A percentile compares a stretch with the other conserved stretches of the same genome.
Conservation (phyloP, 2,113 vertebrate genomes). For the Podocnemis expansa region DNA sequence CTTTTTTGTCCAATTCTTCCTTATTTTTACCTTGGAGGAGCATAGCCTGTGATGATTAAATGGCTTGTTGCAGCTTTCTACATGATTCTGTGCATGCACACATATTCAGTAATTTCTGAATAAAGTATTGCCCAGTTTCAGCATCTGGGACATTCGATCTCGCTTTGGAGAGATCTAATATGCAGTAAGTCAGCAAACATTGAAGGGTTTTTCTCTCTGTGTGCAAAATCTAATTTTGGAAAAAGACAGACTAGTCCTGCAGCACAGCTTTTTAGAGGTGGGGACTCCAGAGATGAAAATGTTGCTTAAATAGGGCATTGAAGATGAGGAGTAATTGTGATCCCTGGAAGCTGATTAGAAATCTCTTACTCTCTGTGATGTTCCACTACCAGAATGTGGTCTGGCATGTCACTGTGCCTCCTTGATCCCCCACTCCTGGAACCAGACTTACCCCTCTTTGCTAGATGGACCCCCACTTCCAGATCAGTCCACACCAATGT, state of each 20-base stretch:
- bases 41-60: constrained; percentile 40
- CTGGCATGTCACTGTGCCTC: too few species aligned
- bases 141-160: neutral
- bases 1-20: constrained; percentile 31
- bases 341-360: neutral
- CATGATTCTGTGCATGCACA: neutral
- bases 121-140: neutral
- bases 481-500: too few species aligned
- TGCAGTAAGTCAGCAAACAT: neutral
- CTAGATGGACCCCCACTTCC: too few species aligned
- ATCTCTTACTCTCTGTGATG: neutral
- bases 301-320: neutral
- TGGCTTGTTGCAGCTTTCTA: neutral
- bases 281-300: neutral
- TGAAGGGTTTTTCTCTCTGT: neutral
- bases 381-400: too few species aligned
- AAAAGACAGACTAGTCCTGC: neutral
- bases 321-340: neutral
- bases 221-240: neutral
- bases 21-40: constrained; percentile 32
- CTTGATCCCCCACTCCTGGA: too few species aligned
- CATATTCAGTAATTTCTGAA: constrained; percentile 2
- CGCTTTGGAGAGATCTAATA: neutral
- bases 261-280: neutral
- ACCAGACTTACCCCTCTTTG: too few species aligned